Conservation (phyloP, 2,888 invertebrate genomes). For the Seira musarum region DNA sequence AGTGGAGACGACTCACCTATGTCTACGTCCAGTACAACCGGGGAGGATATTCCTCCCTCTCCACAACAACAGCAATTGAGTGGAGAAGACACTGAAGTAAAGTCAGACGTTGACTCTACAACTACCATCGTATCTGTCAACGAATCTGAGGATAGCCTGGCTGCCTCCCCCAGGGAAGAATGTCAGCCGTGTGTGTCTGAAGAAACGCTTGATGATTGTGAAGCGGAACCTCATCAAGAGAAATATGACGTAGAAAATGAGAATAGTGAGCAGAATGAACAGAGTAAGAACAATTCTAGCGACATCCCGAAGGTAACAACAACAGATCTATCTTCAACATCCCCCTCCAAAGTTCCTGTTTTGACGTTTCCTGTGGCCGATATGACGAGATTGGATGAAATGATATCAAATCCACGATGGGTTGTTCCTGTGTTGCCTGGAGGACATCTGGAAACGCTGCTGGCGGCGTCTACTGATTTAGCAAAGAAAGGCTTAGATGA, state of each 20-base stretch:
- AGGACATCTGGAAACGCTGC: conserved; percentile 93
- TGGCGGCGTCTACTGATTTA: conserved; percentile 90
- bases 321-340: too few relatives aligned
- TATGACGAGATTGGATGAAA: conserved; percentile 91
- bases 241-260: conserved; percentile 39
- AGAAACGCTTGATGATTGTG: conserved; percentile 33
- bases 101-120: conserved; percentile 53
- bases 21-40: conserved; percentile 50
- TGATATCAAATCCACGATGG: conserved; percentile 97
- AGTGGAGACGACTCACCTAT: conserved; percentile 47
- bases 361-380: conserved; percentile 86
- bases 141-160: conserved; percentile 48
- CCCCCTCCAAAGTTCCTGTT: too few relatives aligned
- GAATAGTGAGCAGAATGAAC: too few relatives aligned
- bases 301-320: too few relatives aligned
- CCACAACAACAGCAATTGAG: conserved; percentile 31
- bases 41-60: conserved; percentile 42
- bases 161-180: conserved; percentile 39
- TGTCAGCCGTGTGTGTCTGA: conserved; percentile 37
- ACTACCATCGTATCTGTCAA: conserved; percentile 51
- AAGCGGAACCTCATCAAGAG: conserved; percentile 37
- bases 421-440: conserved; percentile 97
- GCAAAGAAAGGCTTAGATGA: conserved; percentile 90
- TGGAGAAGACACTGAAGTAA: conserved; percentile 43
- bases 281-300: too few relatives aligned